Evolutionary conservation across 2,888 invertebrate genomes (phyloP).

Genomic region (Pammene aurita): DNA sequence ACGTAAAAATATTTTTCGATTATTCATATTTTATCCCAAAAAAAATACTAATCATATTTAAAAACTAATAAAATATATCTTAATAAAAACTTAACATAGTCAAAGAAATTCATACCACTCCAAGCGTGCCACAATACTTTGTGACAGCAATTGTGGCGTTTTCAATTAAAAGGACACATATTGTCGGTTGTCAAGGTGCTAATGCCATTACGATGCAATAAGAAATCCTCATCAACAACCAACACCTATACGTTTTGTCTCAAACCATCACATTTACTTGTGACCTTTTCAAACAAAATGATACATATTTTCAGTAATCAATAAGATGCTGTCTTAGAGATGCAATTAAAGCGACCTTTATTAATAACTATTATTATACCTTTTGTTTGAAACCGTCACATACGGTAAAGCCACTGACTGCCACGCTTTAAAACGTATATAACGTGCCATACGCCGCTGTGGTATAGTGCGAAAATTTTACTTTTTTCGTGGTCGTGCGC

Average conservation of each 20-base stretch:
- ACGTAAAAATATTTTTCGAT: conserved; percentile 5
- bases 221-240: no score
- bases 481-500: no score
- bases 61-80: conserved; percentile 27
- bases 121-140: background rate
- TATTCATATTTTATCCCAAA: conserved; percentile 16
- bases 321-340: background rate
- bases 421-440: background rate
- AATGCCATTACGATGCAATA: no score
- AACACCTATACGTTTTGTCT: no score
- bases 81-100: conserved; percentile 21
- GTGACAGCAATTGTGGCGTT: background rate
- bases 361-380: background rate
- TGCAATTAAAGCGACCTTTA: background rate
- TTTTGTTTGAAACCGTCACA: background rate
- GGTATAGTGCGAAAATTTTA: no score
- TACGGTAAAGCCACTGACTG: background rate
- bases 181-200: background rate
- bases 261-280: no score
- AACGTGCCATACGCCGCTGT: no score
- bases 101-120: conserved; percentile 5
- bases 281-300: no score
- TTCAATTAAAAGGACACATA: background rate
- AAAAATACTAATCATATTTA: conserved; percentile 10
- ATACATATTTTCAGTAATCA: background rate